A percentile compares a stretch with the other conserved stretches of the same genome.
phyloP scores from a whole-genome alignment of 2,888 invertebrate genomes.

The Eupithecia exiguata region DNA sequence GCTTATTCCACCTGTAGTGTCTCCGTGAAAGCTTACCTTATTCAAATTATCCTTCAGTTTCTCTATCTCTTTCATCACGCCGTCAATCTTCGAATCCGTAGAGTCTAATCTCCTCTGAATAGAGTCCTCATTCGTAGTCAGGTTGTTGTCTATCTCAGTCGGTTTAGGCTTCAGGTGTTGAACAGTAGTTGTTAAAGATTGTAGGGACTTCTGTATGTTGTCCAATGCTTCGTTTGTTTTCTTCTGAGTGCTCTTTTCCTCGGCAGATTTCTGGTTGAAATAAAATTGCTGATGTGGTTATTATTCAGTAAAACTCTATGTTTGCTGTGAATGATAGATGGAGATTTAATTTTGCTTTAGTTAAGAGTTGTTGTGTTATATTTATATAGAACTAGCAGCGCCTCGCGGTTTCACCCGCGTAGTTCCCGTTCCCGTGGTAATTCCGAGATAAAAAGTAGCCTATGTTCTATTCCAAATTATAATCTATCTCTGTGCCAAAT shows the following conservation, averaged over 20 bases:
- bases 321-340: not conserved
- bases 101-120: conserved; percentile 63
- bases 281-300: conserved; percentile 38
- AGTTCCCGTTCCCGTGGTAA: no score
- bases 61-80: conserved; percentile 67
- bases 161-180: conserved; percentile 48
- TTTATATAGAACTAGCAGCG: no score
- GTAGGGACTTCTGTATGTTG: conserved; percentile 68
- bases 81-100: conserved; percentile 72
- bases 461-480: no score
- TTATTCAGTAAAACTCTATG: conserved; percentile 32
- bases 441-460: no score
- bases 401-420: no score
- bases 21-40: conserved; percentile 41
- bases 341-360: not conserved
- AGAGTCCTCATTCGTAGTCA: conserved; percentile 59
- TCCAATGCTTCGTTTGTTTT: conserved; percentile 85
- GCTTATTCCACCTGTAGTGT: no score
- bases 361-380: not conserved
- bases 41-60: conserved; percentile 65
- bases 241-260: conserved; percentile 85
- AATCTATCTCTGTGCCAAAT: no score
- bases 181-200: conserved; percentile 56
- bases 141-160: conserved; percentile 60
- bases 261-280: conserved; percentile 84